phyloP scores from a whole-genome alignment of 2,888 invertebrate species.

The Priapulus caudatus region DNA sequence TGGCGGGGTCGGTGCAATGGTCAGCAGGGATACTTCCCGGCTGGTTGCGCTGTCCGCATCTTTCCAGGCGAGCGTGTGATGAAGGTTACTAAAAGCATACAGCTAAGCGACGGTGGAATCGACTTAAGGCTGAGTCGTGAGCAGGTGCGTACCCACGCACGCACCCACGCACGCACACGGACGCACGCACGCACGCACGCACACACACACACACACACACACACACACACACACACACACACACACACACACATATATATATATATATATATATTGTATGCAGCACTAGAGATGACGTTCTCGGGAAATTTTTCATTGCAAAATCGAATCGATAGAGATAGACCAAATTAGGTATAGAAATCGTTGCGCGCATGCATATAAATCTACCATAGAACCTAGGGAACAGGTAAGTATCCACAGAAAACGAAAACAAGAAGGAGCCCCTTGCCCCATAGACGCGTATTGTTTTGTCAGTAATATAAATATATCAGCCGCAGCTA shows the following conservation, averaged over 20 bases:
- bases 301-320: too few species aligned
- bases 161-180: constrained; percentile 1
- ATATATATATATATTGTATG: too few species aligned
- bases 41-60: neutral
- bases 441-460: too few species aligned
- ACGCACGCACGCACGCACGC: constrained; percentile 3
- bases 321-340: too few species aligned
- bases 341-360: too few species aligned
- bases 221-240: constrained; percentile 3
- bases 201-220: constrained; percentile 3
- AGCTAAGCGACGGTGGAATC: neutral
- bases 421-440: too few species aligned
- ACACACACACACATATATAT: constrained; percentile 3
- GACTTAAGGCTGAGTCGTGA: neutral
- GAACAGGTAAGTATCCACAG: too few species aligned
- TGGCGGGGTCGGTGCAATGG: neutral
- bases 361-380: too few species aligned
- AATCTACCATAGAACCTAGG: too few species aligned
- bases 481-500: too few species aligned
- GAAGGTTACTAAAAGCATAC: neutral
- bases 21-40: neutral
- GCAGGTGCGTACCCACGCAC: neutral
- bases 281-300: too few species aligned
- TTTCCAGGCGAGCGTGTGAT: neutral
- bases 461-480: too few species aligned